Percentiles rank a stretch among this genome's conserved stretches.
Conservation (phyloP, 2,797 vertebrate genomes). For the Acrossocheilus fasciatus region DNA sequence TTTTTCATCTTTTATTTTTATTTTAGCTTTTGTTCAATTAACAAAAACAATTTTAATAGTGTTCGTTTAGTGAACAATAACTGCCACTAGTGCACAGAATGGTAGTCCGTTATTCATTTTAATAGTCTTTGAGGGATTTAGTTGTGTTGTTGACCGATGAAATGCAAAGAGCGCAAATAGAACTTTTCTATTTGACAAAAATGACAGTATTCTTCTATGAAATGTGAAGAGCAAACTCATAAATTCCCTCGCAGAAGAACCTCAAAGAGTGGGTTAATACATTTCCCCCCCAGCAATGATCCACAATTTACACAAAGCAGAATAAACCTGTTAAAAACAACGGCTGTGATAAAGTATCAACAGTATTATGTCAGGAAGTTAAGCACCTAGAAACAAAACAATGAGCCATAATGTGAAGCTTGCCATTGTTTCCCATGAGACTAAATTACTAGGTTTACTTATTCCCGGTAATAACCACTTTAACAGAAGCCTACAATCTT, state of each 20-base stretch:
- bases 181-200: slow-evolving; percentile 6
- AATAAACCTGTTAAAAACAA: slow-evolving; percentile 41
- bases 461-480: slow-evolving; percentile 39
- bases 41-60: background rate
- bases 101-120: background rate
- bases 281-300: slow-evolving; percentile 5
- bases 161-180: slow-evolving; percentile 1
- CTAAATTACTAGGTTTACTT: slow-evolving; percentile 50
- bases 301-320: slow-evolving; percentile 11
- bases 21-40: background rate
- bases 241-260: background rate
- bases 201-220: background rate
- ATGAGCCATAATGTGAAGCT: slow-evolving; percentile 35
- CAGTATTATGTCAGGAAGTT: slow-evolving; percentile 41
- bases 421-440: slow-evolving; percentile 37
- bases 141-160: background rate
- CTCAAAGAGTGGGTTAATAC: slow-evolving; percentile 23
- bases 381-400: slow-evolving; percentile 43
- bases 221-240: slow-evolving; percentile 24
- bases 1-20: background rate
- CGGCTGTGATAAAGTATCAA: slow-evolving; percentile 35
- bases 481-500: slow-evolving; percentile 16
- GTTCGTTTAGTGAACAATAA: background rate
- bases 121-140: background rate
- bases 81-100: background rate